Evolutionary conservation across 2,888 invertebrate genomes (phyloP).

Genomic region (Tenthredo notha): DNA sequence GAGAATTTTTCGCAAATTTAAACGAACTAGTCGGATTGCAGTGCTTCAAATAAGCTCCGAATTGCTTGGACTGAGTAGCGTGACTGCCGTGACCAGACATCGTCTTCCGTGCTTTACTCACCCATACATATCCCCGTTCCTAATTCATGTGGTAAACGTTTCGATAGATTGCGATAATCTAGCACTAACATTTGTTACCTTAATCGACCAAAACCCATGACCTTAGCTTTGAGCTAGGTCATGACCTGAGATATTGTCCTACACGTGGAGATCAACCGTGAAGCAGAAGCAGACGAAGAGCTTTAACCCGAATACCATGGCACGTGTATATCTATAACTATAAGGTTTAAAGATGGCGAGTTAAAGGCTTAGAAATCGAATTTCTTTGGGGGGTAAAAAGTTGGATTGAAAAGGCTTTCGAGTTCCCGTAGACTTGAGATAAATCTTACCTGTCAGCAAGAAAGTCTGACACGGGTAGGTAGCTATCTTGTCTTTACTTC

Average conservation of each 20-base stretch:
- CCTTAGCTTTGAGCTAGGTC: conserved; percentile 37
- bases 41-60: conserved; percentile 22
- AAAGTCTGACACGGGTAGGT: conserved; percentile 25
- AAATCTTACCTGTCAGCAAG: conserved; percentile 16
- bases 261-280: neutral
- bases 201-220: conserved; percentile 6
- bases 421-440: conserved; percentile 19
- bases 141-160: neutral
- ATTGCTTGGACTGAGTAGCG: conserved; percentile 14
- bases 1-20: neutral
- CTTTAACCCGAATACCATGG: neutral
- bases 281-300: neutral
- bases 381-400: neutral
- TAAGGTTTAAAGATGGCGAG: neutral
- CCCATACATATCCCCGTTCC: neutral
- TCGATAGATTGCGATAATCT: conserved; percentile 33
- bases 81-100: conserved; percentile 29
- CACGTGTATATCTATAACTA: neutral
- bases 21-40: neutral
- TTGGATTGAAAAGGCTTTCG: neutral
- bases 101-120: conserved; percentile 33
- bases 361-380: conserved; percentile 20
- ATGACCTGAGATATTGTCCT: neutral
- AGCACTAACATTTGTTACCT: neutral
- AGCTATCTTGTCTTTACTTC: conserved; percentile 4